These are phyloP conservation scores for Bergia sp. DNA, from an alignment of 92 coral and sea anemone species.

Conservation along the genomic window DNA sequence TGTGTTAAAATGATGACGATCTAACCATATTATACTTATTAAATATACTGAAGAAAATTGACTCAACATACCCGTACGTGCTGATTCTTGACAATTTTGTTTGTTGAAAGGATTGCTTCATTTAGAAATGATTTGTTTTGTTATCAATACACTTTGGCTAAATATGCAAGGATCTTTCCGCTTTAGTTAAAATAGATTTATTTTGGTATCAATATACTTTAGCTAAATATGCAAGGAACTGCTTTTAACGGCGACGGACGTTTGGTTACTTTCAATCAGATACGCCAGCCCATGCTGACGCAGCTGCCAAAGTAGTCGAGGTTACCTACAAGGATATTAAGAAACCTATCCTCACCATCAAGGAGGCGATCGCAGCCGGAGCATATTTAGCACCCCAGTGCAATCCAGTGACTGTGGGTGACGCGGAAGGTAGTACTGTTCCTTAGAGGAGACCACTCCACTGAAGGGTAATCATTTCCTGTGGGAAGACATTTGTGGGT, in stretches of 20 bases:
- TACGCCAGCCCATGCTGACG: slow-evolving; percentile 59
- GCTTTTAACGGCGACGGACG: background rate
- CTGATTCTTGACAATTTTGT: no score
- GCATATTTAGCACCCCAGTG: slow-evolving; percentile 29
- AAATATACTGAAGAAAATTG: no score
- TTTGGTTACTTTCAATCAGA: slow-evolving; percentile 22
- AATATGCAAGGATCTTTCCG: no score
- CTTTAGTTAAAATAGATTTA: no score
- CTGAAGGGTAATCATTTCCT: no score
- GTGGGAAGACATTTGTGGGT: no score
- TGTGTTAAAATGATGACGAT: no score
- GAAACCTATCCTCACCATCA: slow-evolving; percentile 55
- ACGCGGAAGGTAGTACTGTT: slow-evolving; percentile 54
- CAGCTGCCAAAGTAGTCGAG: slow-evolving; percentile 56
- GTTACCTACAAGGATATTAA: slow-evolving; percentile 60
- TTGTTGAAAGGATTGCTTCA: no score
- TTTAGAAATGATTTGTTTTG: no score
- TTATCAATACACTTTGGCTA: no score
- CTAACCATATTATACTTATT: no score
- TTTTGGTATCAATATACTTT: background rate
- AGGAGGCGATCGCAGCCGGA: slow-evolving; percentile 66
- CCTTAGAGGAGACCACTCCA: background rate
- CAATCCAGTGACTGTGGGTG: slow-evolving; percentile 48
- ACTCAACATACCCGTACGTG: no score
- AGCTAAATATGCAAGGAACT: background rate